Conservation (phyloP, 1,140 invertebrate species). For the Nasonia longicornis region DNA sequence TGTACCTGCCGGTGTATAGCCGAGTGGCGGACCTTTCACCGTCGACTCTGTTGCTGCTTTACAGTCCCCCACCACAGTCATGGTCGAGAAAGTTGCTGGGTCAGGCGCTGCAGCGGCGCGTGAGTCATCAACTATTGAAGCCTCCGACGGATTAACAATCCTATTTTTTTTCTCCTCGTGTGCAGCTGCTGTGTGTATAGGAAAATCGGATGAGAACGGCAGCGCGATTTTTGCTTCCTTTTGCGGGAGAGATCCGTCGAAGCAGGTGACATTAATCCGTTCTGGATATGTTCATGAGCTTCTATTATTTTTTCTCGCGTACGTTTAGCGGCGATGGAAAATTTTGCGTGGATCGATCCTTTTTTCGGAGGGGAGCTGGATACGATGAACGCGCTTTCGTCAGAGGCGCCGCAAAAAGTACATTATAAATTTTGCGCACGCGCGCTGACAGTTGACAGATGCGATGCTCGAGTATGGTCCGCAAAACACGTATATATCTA, state of each 20-base stretch:
- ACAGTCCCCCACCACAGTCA: constrained; percentile 25
- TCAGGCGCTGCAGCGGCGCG: constrained; percentile 30
- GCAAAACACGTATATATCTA: no score
- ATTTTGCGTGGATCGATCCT: no score
- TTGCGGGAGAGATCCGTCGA: background rate
- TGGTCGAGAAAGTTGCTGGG: constrained; percentile 49
- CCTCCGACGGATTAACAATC: background rate
- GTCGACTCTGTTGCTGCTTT: background rate
- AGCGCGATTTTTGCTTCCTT: background rate
- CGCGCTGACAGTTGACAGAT: no score
- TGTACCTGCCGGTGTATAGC: constrained; percentile 16
- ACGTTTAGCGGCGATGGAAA: no score
- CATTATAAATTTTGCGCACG: background rate
- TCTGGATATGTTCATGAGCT: background rate
- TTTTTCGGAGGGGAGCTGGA: no score
- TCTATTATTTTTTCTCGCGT: no score
- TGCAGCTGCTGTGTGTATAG: background rate
- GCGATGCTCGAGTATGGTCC: no score
- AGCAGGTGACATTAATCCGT: background rate
- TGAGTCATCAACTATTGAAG: constrained; percentile 21
- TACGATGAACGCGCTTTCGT: background rate
- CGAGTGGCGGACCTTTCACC: constrained; percentile 38
- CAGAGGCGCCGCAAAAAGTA: background rate
- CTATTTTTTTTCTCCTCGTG: background rate
- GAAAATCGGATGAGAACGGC: background rate